These are phyloP conservation scores for Hiodon tergisus DNA, from an alignment of 2,113 vertebrate genomes.

Conservation along the genomic window DNA sequence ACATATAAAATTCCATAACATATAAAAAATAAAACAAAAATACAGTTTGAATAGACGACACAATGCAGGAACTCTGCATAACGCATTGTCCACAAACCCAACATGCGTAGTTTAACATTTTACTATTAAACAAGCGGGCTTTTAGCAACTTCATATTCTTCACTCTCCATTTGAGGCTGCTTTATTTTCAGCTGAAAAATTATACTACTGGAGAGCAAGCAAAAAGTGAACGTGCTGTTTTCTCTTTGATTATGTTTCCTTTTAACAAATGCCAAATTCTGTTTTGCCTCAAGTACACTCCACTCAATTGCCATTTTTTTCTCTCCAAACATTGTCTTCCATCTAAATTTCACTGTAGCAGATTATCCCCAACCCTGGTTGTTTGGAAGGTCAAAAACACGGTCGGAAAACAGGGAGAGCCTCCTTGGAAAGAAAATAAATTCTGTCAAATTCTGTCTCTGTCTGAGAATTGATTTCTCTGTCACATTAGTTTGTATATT, in stretches of 20 bases:
- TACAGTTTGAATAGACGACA: too few species aligned
- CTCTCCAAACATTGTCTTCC: constrained; percentile 60
- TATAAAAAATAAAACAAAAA: too few species aligned
- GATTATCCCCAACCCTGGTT: constrained; percentile 61
- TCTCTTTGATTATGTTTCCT: constrained; percentile 66
- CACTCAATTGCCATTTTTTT: constrained; percentile 67
- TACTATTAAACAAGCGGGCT: not conserved
- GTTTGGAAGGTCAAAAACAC: constrained; percentile 54
- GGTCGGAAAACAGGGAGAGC: constrained; percentile 9
- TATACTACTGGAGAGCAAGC: constrained; percentile 47
- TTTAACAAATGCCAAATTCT: constrained; percentile 65
- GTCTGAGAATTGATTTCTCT: constrained; percentile 48
- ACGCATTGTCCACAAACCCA: not conserved
- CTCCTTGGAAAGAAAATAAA: constrained; percentile 14
- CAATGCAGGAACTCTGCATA: not conserved
- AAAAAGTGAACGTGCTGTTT: constrained; percentile 54
- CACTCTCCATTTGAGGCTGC: not conserved
- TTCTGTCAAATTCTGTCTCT: not conserved
- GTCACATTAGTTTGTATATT: constrained; percentile 58
- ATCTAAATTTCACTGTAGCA: constrained; percentile 65
- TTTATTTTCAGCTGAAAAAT: constrained; percentile 46
- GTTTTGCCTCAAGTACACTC: constrained; percentile 68
- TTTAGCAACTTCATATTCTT: constrained; percentile 54
- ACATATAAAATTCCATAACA: too few species aligned
- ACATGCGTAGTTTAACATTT: not conserved